Evolutionary conservation across 1,140 invertebrate species (phyloP).

Genomic region (Steinernema khuongi): DNA sequence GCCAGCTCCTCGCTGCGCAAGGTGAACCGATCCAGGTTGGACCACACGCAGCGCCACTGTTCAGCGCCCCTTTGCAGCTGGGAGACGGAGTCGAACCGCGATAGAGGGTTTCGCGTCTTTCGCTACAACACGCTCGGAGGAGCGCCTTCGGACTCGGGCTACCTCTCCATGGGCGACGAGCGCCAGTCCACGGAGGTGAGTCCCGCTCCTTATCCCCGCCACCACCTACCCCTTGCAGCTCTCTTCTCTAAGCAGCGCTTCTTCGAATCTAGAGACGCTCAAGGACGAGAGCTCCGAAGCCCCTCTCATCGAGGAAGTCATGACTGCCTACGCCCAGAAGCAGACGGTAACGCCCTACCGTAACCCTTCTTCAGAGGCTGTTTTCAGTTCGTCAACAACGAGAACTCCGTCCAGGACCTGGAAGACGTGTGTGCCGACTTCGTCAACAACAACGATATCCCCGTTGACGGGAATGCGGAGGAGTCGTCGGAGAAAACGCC

Average conservation of each 20-base stretch:
- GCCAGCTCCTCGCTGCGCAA: not conserved
- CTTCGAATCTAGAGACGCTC: not conserved
- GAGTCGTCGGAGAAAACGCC: not conserved
- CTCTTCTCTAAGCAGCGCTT: not conserved
- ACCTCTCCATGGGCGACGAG: conserved; percentile 23
- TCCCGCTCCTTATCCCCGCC: conserved; percentile 7
- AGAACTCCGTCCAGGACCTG: not conserved
- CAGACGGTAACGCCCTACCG: not conserved
- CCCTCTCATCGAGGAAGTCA: not conserved
- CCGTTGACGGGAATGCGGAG: not conserved
- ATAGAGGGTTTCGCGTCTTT: conserved; percentile 7
- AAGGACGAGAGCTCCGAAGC: not conserved
- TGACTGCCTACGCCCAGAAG: not conserved
- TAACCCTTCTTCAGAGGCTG: not conserved
- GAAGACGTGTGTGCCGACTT: not conserved
- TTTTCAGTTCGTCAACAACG: not conserved
- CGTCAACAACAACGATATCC: not conserved
- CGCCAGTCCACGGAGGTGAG: conserved; percentile 21
- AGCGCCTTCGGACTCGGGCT: conserved; percentile 18
- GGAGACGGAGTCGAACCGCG: not conserved
- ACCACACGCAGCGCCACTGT: not conserved
- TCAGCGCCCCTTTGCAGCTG: not conserved
- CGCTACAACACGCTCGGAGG: conserved; percentile 3
- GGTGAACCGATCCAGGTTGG: not conserved
- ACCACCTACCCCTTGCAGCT: not conserved